Evolutionary conservation across 2,888 invertebrate genomes (phyloP), one percentile per base, ranked within the genome.

Genomic region (Amiota communis): DNA sequence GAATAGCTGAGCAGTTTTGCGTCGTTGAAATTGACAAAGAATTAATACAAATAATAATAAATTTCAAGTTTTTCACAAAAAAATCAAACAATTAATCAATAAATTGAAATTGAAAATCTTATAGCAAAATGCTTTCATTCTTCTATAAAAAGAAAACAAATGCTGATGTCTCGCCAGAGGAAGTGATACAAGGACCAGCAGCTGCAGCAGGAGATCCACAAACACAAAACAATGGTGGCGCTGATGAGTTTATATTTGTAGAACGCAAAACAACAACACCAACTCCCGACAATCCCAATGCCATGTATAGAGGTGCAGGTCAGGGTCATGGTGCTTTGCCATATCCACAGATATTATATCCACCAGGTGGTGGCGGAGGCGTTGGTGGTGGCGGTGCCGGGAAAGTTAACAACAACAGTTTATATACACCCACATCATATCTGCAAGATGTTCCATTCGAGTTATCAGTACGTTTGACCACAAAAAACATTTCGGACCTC

Each of bases 381-480:
- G 15, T 61, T 56, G 0, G 9, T 3, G 23, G 20, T 2, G n/a
- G n/a, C 23, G 51, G 51, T 12, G 47, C n/a, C 3, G 23, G 23
- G 36, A 36, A 36, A 36, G 36, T 2, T 36, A 36, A 36, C 17
- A 57, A 17, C 57, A 12, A 51, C 12, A 57, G 17, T 57, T 15
- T 17, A 15, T 17, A 57, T 63, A 70, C 75, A 6, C 88, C 85
- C 46, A 79, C 85, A 17, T 81, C 85, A 47, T 88, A 88, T 74
- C 76, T 88, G 49, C 83, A 88, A 72, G 88, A 86, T 71, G 85
- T 88, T 63, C 88, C 88, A 6, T 88, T 88, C 64, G 81, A 85
- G 64, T 72, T 88, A 36, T 84, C 88, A 11, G 87, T 89, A 0
- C 86, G 84, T 8, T 63, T 88, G 51, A 74, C 80, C 20, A 77